phyloP scores from a whole-genome alignment of 2,797 vertebrate species.

The Lateolabrax maculatus region DNA sequence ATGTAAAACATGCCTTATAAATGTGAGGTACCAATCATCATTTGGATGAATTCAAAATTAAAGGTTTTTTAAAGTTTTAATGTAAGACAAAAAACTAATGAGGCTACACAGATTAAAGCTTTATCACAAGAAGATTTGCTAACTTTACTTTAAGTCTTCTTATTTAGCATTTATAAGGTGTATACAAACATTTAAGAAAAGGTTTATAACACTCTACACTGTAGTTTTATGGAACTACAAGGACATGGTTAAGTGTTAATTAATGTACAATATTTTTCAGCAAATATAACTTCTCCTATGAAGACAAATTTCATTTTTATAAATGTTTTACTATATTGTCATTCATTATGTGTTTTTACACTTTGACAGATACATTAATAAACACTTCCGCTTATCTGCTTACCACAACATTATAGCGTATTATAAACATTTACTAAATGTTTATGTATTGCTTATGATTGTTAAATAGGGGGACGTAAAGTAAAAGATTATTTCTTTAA shows the following conservation, averaged over 20 bases:
- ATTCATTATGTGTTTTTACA: background rate
- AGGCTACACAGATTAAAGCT: background rate
- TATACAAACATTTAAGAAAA: background rate
- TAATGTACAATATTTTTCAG: background rate
- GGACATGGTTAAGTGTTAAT: background rate
- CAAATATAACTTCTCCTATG: background rate
- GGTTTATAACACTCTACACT: background rate
- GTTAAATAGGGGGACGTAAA: background rate
- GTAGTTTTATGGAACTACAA: background rate
- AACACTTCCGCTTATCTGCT: background rate
- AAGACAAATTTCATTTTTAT: background rate
- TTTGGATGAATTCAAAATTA: constrained; percentile 29
- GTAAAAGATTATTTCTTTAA: constrained; percentile 14
- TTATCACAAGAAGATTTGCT: background rate
- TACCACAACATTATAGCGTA: background rate
- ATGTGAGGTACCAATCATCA: constrained; percentile 13
- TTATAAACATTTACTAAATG: background rate
- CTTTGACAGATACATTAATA: background rate
- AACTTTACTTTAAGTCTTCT: background rate
- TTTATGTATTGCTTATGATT: background rate
- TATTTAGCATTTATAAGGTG: background rate
- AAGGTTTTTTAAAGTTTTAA: constrained; percentile 22
- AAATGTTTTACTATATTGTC: background rate
- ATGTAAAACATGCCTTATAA: background rate
- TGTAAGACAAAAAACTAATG: background rate